A percentile compares a stretch with the other conserved stretches of the same genome.
Conservation (phyloP, 1,140 invertebrate species). For the Lerema accius region DNA sequence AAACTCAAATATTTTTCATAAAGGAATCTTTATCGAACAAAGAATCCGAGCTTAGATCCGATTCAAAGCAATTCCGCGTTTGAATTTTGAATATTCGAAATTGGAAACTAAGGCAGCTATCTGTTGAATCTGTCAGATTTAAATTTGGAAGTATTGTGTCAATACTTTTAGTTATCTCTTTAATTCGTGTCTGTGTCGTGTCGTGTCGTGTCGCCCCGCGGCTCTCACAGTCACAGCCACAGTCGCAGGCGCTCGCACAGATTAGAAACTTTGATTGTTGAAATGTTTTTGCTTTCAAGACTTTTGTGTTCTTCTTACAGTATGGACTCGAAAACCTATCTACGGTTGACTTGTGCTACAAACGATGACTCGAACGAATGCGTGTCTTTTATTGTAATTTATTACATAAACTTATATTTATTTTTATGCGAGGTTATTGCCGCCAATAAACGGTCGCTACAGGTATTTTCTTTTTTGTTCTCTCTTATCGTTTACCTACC, state of each 20-base stretch:
- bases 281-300: neutral
- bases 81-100: constrained; percentile 35
- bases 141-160: constrained; percentile 34
- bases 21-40: constrained; percentile 33
- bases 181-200: constrained; percentile 25
- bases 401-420: no score
- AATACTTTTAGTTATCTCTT: constrained; percentile 20
- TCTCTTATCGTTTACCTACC: no score
- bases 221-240: no score
- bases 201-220: no score
- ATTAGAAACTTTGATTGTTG: neutral
- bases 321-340: no score
- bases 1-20: constrained; percentile 34
- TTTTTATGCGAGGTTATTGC: no score
- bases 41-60: constrained; percentile 30
- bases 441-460: no score
- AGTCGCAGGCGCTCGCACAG: constrained; percentile 17
- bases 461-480: no score
- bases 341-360: no score
- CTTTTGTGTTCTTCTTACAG: neutral
- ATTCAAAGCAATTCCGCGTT: constrained; percentile 31
- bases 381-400: no score
- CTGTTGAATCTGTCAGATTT: constrained; percentile 34
- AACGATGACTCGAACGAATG: no score
- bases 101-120: constrained; percentile 33